These are phyloP conservation scores for Tachuris rubrigastra DNA, from an alignment of 2,113 vertebrate species.

Conservation along the genomic window DNA sequence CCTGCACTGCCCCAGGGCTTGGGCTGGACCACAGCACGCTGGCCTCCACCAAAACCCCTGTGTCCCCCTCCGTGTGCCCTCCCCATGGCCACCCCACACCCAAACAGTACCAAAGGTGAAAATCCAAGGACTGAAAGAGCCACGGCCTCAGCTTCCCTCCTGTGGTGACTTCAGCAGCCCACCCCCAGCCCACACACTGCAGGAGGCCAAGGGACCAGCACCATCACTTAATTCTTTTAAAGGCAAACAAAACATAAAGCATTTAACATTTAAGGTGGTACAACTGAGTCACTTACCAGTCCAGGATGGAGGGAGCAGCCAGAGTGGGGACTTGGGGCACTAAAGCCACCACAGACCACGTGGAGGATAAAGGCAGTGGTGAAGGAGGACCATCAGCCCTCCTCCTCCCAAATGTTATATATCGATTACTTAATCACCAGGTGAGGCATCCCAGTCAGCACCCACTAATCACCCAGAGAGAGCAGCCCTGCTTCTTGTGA, in stretches of 20 bases:
- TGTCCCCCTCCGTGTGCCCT: neutral
- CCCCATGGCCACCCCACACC: accelerated
- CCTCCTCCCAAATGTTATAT: accelerated
- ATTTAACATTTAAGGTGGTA: neutral
- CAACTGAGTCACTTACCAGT: neutral
- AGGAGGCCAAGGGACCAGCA: neutral
- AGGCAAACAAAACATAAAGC: neutral
- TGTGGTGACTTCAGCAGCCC: neutral
- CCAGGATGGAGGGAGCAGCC: neutral
- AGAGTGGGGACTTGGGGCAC: accelerated
- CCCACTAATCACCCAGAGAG: neutral
- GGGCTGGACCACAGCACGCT: neutral
- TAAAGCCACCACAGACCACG: neutral
- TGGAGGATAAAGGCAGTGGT: neutral
- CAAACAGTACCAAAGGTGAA: accelerated
- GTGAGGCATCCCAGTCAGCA: neutral
- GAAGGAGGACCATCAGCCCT: neutral
- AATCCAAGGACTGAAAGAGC: neutral
- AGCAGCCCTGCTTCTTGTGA: neutral
- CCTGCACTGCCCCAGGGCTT: accelerated
- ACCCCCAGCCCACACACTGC: neutral
- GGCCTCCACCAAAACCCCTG: neutral
- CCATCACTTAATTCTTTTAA: neutral
- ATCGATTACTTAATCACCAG: neutral
- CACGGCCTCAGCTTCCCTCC: neutral